phyloP scores from a whole-genome alignment of 2,797 vertebrate genomes.

The Danio jaintianensis region DNA sequence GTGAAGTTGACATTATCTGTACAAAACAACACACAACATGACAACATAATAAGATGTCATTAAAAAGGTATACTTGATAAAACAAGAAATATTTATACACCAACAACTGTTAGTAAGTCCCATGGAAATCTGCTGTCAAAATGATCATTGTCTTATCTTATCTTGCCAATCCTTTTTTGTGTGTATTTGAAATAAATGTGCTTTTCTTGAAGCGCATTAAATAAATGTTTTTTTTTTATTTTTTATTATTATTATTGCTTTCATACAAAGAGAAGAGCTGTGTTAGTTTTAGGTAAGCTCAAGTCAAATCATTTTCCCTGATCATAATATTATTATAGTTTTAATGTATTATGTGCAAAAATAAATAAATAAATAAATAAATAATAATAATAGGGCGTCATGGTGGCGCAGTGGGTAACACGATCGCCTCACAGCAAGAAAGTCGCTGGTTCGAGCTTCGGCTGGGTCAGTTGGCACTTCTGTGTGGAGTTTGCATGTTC shows the following conservation, averaged over 20 bases:
- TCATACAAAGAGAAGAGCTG: neutral
- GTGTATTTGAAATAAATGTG: neutral
- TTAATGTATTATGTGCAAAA: neutral
- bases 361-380: too few species aligned
- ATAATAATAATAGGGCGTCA: too few species aligned
- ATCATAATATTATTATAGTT: neutral
- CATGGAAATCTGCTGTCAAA: neutral
- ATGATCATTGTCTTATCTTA: conserved; percentile 17
- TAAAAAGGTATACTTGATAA: neutral
- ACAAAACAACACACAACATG: neutral
- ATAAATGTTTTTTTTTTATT: too few species aligned
- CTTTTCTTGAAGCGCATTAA: neutral
- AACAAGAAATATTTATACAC: neutral
- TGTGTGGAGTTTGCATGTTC: too few species aligned
- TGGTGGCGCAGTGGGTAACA: too few species aligned
- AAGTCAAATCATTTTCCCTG: neutral
- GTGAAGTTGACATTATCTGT: neutral
- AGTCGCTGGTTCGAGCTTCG: too few species aligned
- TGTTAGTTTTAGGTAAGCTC: neutral
- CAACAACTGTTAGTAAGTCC: neutral
- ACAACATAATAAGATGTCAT: neutral
- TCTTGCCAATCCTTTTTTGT: conserved; percentile 3
- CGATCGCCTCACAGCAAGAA: too few species aligned
- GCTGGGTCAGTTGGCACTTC: too few species aligned
- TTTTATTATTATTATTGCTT: neutral